A percentile compares a stretch with the other conserved stretches of the same genome.
These are phyloP conservation scores for Pagetopsis macropterus DNA, from an alignment of 2,797 vertebrate species.

Conservation along the genomic window DNA sequence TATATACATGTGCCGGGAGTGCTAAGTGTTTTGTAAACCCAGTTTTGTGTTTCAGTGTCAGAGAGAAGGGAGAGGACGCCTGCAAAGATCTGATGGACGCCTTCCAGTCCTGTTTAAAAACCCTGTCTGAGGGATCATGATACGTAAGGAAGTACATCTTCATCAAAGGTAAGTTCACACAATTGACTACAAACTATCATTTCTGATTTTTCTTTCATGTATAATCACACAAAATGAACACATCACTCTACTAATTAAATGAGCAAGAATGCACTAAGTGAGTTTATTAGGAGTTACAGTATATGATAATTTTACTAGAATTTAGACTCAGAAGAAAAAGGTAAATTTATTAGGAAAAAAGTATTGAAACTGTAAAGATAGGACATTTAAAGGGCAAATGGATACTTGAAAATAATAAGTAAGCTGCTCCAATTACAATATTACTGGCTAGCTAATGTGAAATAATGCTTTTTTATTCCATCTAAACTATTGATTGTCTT, in stretches of 20 bases:
- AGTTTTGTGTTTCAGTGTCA: slow-evolving; percentile 74
- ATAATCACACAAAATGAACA: not conserved
- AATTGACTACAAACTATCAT: slow-evolving; percentile 5
- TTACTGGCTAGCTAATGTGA: too few species aligned
- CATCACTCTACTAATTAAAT: not conserved
- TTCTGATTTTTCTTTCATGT: not conserved
- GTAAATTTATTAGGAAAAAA: not conserved
- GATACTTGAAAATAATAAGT: not conserved
- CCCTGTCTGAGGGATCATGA: slow-evolving; percentile 74
- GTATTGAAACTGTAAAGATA: not conserved
- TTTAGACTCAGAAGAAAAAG: not conserved
- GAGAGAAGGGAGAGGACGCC: slow-evolving; percentile 66
- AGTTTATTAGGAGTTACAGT: too few species aligned
- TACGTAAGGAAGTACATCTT: slow-evolving; percentile 19
- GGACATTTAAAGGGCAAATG: not conserved
- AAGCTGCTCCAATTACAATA: not conserved
- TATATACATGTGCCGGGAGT: not conserved
- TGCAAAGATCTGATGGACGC: slow-evolving; percentile 82
- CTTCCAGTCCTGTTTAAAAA: slow-evolving; percentile 80
- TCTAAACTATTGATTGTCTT: not conserved
- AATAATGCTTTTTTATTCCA: too few species aligned
- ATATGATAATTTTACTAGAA: not conserved
- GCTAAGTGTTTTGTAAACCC: slow-evolving; percentile 9
- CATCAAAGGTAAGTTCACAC: slow-evolving; percentile 45
- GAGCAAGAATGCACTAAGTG: not conserved